Base-by-base conservation (phyloP, 2,113 vertebrate genomes). In the Anolis sagrei region DNA sequence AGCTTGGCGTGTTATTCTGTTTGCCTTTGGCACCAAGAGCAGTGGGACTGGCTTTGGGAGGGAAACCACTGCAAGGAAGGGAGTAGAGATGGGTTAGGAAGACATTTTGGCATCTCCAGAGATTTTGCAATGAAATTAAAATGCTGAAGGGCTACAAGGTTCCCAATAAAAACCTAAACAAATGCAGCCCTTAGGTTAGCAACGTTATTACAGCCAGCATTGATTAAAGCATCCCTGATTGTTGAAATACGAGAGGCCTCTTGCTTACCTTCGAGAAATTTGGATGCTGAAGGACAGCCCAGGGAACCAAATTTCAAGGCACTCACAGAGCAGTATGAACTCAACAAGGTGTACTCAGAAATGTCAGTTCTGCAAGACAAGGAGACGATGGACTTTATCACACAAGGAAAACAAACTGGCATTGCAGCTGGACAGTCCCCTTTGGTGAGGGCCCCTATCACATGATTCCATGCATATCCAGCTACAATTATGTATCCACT, bases 91-190 rank as follows among this genome's bases (percentile, higher is more conserved):
- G 85, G 93, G 91, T 87, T 93, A 88, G 1, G 69, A 77, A 90
- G 76, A 86, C 77, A 88, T 81, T 85, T 92, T 86, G 92, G 91
- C 91, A 94, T 94, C 92, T 94, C 92, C 90, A 94, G 89, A 88
- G 77, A 29, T 87, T 90, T 90, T 96, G 95, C 95, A 92, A 93
- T 96, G 44, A 95, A 93, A 93, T 92, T 88, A 88, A 81, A 89
- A 93, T 94, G 92, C 93, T 94, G 95, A 95, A 95, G 86, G 85
- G 94, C 94, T 96, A n/a, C 87, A 94, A 95, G 88, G 89, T 91
- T 94, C 96, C 95, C 95, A 95, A 95, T 95, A 93, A 93, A 89
- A 96, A 96, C 93, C 95, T 95, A 96, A 95, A 95, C 96, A 96
- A 97, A 96, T 94, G 95, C 80, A 95, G 90, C 93, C 94, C 94